Base-by-base conservation (phyloP, 2,797 vertebrate genomes). In the Mormyrops boulengeri region DNA sequence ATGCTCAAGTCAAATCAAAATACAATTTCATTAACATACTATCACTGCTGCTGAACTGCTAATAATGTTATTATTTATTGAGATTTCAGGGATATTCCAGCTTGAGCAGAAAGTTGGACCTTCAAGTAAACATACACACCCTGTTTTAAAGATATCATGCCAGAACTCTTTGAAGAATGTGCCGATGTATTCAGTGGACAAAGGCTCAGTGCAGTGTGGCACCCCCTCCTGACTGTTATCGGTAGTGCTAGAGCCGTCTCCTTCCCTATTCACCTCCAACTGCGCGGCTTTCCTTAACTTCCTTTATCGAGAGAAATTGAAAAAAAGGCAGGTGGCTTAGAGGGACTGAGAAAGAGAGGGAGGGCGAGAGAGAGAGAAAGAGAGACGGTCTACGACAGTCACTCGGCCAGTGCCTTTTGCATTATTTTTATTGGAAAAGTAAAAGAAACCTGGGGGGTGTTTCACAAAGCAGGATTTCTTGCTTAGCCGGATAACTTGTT, bases 231-330 rank as follows among this genome's bases (percentile, higher is more conserved):
- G 98, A 92, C 97, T 97, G 96, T 98, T 98, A 97, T 99, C 98
- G 95, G 98, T 98, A 94, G 97, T 99, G 95, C 98, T 99, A 96
- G 98, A 99, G 95, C 98, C 98, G 94, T 99, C 98, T 93, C 98
- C 98, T 98, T 99, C 98, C 95, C 98, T 98, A 96, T 98, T 98
- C 92, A 97, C 97, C 97, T 99, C 98, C 97, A 98, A 97, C 96
- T 99, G 98, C 95, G 96, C 97, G 91, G 98, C 98, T 97, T 99
- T 99, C 96, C 98, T 98, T 96, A 99, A 97, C 97, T 98, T 99
- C 98, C 98, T 99, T 99, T 90, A 95, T 96, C 94, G 94, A 96
- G 96, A 97, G 94, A 98, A 94, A 97, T 96, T 93, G 95, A 95
- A 62, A 80, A 34, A 95, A 96, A 90, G 30, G 88, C 91, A 95